These are phyloP conservation scores for Dendrocincla fuliginosa DNA, from an alignment of 2,797 vertebrate species.

Conservation along the genomic window DNA sequence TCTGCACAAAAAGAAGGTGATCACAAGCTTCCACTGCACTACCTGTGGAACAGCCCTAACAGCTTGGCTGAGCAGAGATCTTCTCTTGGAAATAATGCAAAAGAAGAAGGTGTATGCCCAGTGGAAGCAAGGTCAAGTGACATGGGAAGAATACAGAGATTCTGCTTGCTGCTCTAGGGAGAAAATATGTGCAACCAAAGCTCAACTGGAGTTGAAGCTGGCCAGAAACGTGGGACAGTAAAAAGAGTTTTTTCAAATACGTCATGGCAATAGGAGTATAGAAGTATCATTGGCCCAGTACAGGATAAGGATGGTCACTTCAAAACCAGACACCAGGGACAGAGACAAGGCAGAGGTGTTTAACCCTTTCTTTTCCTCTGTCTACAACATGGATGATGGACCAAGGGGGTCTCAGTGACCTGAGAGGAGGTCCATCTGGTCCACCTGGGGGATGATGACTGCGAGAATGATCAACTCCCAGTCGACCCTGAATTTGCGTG, in stretches of 20 bases:
- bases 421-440: background rate
- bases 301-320: background rate
- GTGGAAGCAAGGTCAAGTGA: background rate
- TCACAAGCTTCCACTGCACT: background rate
- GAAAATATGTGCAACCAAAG: background rate
- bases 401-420: background rate
- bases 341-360: background rate
- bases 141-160: background rate
- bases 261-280: background rate
- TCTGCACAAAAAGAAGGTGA: background rate
- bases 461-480: background rate
- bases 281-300: background rate
- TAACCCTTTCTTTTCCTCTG: background rate
- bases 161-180: background rate
- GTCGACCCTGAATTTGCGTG: background rate
- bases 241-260: too few species aligned
- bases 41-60: background rate
- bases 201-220: background rate
- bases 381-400: background rate
- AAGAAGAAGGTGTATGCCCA: background rate
- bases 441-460: background rate
- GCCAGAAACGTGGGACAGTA: background rate
- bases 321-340: background rate
- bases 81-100: background rate
- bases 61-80: background rate